Evolutionary conservation across 2,113 vertebrate genomes (phyloP), one percentile per base, ranked within the genome.

Genomic region (Neodon shergylaensis): DNA sequence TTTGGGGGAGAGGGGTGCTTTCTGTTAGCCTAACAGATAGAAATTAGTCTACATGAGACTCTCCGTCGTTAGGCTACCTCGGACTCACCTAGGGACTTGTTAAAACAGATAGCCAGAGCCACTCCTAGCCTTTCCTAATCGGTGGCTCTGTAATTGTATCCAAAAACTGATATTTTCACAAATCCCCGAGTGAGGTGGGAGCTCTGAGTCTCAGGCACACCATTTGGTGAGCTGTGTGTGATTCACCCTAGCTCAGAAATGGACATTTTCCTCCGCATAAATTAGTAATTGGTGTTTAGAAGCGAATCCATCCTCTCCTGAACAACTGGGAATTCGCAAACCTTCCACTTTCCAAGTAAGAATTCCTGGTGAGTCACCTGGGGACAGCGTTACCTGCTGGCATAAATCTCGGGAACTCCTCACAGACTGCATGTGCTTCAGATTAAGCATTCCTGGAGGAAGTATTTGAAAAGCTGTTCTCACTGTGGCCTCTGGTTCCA

Each of bases 1-100:
- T 92, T 36, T 81, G 68, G 65, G 16, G 81, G 72, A 42, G 14
- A 16, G 26, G 33, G 5, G 33, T 28, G 61, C 52, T 78, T 58
- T 42, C 54, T 1, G 26, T 89, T 94, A 68, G 12, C 17, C 47
- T 78, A 78, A 85, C 86, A n/a, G 61, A 54, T 39, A 10, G 61
- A 95, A 88, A 92, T 96, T 73, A 94, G 77, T 65, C 72, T 79
- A 66, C 91, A 90, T n/a, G n/a, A 19, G 73, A 89, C 63, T 94
- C 94, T 96, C 63, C 89, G 6, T 66, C 87, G 74, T 95, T 33
- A 90, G 4, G 17, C 77, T 72, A 39, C 70, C 39, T 63, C 36
- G 58, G 68, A 96, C 73, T 76, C n/a, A 95, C 54, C 88, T 76
- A 83, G 74, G 88, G 74, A 52, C 68, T 95, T 96, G 74, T 95